Conservation (phyloP, 2,888 invertebrate genomes). For the Drosophila pseudotakahashii region DNA sequence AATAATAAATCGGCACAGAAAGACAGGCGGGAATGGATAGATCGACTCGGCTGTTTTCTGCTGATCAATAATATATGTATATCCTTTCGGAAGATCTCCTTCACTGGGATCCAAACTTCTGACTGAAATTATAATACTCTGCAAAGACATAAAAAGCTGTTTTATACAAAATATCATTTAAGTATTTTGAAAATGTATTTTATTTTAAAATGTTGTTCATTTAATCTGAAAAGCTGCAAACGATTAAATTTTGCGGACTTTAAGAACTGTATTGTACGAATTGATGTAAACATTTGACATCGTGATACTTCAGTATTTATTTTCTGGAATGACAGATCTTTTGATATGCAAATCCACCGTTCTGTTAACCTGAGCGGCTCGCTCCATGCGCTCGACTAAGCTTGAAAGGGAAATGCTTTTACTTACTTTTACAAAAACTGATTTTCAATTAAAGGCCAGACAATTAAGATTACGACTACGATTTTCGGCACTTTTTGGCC, state of each 20-base stretch:
- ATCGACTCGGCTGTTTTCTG: no score
- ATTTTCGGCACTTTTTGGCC: slow-evolving; percentile 46
- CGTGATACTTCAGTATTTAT: background rate
- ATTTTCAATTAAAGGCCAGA: slow-evolving; percentile 70
- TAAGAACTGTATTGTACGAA: no score
- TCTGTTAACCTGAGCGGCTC: slow-evolving; percentile 15
- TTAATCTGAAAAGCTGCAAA: background rate
- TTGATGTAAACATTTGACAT: background rate
- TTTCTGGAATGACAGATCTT: background rate
- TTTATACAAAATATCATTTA: no score
- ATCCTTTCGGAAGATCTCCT: no score
- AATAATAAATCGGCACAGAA: no score
- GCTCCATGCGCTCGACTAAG: slow-evolving; percentile 8
- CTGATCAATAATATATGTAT: no score
- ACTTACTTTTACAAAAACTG: slow-evolving; percentile 58
- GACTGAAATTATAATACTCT: no score
- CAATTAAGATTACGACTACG: slow-evolving; percentile 73
- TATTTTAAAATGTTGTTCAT: background rate
- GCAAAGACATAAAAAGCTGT: no score
- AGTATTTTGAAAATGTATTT: background rate
- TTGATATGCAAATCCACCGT: background rate
- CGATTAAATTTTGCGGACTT: background rate
- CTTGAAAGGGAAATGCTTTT: slow-evolving; percentile 77
- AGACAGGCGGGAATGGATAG: no score
- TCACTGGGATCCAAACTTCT: no score